These are phyloP conservation scores for Syngnathoides biaculeatus DNA, from an alignment of 2,113 vertebrate species.

Conservation along the genomic window DNA sequence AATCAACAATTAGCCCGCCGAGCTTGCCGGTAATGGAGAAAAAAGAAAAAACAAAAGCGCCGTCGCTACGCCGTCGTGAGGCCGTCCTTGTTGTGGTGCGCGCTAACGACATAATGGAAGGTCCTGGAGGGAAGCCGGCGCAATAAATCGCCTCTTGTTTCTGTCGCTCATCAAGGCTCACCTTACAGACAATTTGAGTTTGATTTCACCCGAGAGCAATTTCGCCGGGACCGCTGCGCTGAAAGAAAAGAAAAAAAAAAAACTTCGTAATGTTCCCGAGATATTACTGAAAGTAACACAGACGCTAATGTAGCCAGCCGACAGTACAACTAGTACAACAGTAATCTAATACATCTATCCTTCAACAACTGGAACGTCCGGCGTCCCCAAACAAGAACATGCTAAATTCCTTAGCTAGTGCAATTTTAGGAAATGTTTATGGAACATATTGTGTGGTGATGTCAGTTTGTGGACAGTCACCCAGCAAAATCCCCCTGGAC, in stretches of 20 bases:
- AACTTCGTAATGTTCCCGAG: background rate
- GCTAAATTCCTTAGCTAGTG: no score
- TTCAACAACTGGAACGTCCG: no score
- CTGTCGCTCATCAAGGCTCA: constrained; percentile 10
- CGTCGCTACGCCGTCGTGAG: background rate
- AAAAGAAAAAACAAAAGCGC: no score
- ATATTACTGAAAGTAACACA: background rate
- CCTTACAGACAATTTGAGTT: background rate
- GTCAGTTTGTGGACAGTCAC: no score
- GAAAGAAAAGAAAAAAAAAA: background rate
- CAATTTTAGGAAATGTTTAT: no score
- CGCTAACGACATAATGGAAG: constrained; percentile 39
- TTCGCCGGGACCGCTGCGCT: background rate
- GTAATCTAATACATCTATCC: no score
- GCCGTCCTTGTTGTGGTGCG: constrained; percentile 30
- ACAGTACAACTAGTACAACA: no score
- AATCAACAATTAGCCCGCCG: constrained; percentile 15
- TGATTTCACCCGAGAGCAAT: background rate
- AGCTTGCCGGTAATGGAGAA: background rate
- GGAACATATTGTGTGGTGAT: no score
- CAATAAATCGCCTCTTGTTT: constrained; percentile 1
- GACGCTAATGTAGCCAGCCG: no score
- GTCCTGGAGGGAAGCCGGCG: constrained; percentile 40
- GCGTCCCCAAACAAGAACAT: no score
- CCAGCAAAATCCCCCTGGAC: no score